Evolutionary conservation across 2,113 vertebrate species (phyloP).

Genomic region (Calypte anna): DNA sequence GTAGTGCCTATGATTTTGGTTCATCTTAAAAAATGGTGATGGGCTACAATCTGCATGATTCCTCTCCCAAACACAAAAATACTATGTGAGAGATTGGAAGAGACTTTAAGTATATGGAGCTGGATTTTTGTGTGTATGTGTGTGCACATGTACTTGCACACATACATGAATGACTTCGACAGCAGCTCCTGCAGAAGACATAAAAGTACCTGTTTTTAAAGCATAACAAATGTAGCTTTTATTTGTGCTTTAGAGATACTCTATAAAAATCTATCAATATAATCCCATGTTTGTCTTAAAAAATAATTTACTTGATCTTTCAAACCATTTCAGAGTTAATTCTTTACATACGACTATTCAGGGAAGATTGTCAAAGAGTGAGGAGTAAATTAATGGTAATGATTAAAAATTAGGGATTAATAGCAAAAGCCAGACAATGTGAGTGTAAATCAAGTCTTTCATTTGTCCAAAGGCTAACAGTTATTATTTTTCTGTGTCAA

Average conservation of each 20-base stretch:
- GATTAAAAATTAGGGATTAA: neutral
- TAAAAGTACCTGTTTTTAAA: neutral
- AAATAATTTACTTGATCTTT: neutral
- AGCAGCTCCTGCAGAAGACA: neutral
- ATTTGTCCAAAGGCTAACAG: neutral
- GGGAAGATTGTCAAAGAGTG: neutral
- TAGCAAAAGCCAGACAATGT: neutral
- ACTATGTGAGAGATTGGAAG: neutral
- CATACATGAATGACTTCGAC: neutral
- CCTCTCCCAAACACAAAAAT: neutral
- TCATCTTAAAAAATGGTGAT: neutral
- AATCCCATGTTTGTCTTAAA: neutral
- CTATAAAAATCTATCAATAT: neutral
- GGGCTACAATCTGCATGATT: neutral
- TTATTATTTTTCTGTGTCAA: neutral
- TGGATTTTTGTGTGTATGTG: neutral
- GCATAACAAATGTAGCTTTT: neutral
- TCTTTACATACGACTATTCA: neutral
- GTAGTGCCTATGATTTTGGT: neutral
- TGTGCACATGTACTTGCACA: neutral
- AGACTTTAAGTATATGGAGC: neutral
- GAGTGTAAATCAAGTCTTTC: neutral
- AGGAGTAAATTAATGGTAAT: neutral
- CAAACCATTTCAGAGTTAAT: neutral
- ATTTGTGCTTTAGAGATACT: neutral